A percentile compares a stretch with the other conserved stretches of the same genome.
These are phyloP conservation scores for Ursus arctos DNA, from an alignment of 2,113 vertebrate species.

Conservation along the genomic window DNA sequence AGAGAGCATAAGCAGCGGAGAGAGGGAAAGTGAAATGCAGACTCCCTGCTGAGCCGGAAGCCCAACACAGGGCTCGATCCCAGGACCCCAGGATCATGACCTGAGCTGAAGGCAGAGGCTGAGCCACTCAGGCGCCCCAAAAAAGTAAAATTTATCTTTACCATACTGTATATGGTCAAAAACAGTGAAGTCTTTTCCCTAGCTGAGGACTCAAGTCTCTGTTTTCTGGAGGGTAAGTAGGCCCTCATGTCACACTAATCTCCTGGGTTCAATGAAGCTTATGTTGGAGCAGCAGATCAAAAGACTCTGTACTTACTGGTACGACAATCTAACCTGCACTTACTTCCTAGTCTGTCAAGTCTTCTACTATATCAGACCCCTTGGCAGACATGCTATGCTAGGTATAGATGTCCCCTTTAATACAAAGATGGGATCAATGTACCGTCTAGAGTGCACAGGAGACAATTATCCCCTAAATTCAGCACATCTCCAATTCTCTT, in stretches of 20 bases:
- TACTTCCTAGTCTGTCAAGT: not conserved
- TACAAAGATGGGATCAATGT: not conserved
- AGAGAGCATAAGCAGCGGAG: not conserved
- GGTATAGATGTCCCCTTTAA: not conserved
- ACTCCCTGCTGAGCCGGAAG: too few relatives aligned
- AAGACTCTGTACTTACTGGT: not conserved
- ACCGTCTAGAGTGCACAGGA: not conserved
- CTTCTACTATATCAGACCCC: not conserved
- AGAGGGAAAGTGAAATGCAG: not conserved
- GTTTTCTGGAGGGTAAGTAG: not conserved
- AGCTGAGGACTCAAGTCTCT: not conserved
- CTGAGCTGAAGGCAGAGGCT: not conserved
- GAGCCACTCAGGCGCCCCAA: not conserved
- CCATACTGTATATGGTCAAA: not conserved
- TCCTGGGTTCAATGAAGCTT: not conserved
- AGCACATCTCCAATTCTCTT: not conserved
- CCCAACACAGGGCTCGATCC: not conserved
- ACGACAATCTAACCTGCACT: not conserved
- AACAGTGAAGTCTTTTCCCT: not conserved
- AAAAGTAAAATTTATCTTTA: not conserved
- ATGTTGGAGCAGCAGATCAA: not conserved
- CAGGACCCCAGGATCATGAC: not conserved
- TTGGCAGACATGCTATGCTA: not conserved
- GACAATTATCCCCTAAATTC: not conserved
- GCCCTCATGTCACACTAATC: not conserved